These are phyloP conservation scores for Schizaphis graminum DNA, from an alignment of 2,888 invertebrate species.

Conservation along the genomic window DNA sequence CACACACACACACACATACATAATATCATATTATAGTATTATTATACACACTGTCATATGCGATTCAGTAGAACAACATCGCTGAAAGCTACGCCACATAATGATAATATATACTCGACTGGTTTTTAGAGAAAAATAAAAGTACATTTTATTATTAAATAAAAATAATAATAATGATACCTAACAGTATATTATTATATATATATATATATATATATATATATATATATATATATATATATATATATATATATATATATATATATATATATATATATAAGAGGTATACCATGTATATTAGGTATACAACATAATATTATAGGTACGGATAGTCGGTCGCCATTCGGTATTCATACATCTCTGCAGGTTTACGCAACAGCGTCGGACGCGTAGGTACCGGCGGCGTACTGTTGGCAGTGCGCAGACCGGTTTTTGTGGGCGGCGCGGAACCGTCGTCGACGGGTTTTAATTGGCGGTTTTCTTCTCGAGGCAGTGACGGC, in stretches of 20 bases:
- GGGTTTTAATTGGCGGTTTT: constrained; percentile 60
- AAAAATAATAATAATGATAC: background rate
- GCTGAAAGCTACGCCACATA: constrained; percentile 19
- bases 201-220: background rate
- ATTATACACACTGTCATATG: background rate
- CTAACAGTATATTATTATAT: background rate
- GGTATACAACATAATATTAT: background rate
- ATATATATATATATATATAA: background rate
- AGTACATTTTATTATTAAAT: constrained; percentile 6
- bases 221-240: no score
- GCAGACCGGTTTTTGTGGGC: constrained; percentile 54
- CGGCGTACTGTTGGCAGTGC: constrained; percentile 41
- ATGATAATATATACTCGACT: constrained; percentile 11
- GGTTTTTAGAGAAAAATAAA: constrained; percentile 35
- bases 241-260: no score
- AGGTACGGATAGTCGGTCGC: background rate
- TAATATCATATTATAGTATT: background rate
- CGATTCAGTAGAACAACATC: background rate
- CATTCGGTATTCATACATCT: background rate
- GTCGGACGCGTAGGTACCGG: background rate
- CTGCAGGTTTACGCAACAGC: constrained; percentile 41
- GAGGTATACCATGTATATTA: background rate
- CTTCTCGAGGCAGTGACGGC: constrained; percentile 32
- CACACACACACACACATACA: background rate
- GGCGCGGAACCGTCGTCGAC: constrained; percentile 7